phyloP scores from a whole-genome alignment of 2,113 vertebrate species.

The Myxocyprinus asiaticus region DNA sequence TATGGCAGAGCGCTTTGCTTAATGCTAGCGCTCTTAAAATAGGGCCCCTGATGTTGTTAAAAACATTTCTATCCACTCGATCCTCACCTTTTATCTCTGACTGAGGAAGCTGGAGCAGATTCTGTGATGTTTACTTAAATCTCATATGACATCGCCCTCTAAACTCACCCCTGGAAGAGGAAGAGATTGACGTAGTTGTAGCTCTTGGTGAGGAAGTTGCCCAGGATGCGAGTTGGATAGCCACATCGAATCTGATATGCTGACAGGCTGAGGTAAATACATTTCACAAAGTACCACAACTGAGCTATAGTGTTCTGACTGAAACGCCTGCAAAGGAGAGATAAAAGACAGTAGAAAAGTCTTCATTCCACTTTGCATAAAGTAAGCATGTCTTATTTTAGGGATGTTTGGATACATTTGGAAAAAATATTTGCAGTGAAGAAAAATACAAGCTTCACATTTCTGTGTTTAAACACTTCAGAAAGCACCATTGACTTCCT shows the following conservation, averaged over 20 bases:
- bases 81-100: background rate
- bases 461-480: no score
- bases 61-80: no score
- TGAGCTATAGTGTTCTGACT: conserved; percentile 94
- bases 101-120: background rate
- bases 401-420: no score
- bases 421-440: no score
- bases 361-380: no score
- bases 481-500: no score
- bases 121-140: background rate
- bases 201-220: conserved; percentile 99
- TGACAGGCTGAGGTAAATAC: conserved; percentile 95
- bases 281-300: conserved; percentile 99
- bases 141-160: background rate
- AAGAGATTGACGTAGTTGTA: conserved; percentile 99
- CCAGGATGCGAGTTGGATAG: conserved; percentile 95
- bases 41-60: no score
- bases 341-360: background rate
- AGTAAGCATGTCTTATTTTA: no score
- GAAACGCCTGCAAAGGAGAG: conserved; percentile 83
- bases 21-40: no score
- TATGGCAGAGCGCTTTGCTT: no score
- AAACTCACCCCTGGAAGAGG: conserved; percentile 95
- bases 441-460: no score
- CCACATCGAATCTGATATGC: conserved; percentile 99